Base-by-base conservation (phyloP, 2,113 vertebrate species). In the Clarias gariepinus region DNA sequence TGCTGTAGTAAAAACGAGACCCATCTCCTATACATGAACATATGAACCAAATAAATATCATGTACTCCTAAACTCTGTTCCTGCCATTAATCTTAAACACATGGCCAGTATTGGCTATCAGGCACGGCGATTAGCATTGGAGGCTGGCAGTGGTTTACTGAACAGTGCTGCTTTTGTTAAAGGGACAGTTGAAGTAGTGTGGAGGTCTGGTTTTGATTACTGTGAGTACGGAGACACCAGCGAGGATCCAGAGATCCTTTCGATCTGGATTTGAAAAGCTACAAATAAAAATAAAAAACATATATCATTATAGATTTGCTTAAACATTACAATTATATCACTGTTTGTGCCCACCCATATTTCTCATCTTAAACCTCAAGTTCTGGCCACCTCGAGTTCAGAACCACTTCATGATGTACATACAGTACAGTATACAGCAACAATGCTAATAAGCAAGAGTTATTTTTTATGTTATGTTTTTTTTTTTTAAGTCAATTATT, bases 131-230 rank as follows among this genome's bases (percentile, higher is more conserved):
- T 33, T 69, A 28, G 60, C 10, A 7, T 33, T 73, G 66, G 33
- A 52, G 57, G 58, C 19, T 73, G 57, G 66, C 66, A 57, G 60
- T 68, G 30, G 12, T 58, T 77, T 85, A 21, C 15, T 21, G 47
- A 64, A 78, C 84, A 74, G 58, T 16, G 52, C 69, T 23, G 61
- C 61, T 79, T 88, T 79, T 66, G 83, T 88, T 85, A 23, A 53
- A 55, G 64, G 19, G 63, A 57, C 25, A 73, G 16, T 11, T 83
- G 4, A 81, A 30, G 9, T 63, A 25, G 12, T 30, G 13, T 80
- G 19, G 53, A 58, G 6, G 74, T 25, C 85, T 86, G 81, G 73
- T 80, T 61, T 52, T 77, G 55, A 80, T 80, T 84, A 28, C 7
- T 55, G 47, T 57, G 74, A 57, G 30, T 41, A 58, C 83, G 25